These are phyloP conservation scores for Fragum sueziense DNA, from an alignment of 2,888 invertebrate genomes.

Conservation along the genomic window DNA sequence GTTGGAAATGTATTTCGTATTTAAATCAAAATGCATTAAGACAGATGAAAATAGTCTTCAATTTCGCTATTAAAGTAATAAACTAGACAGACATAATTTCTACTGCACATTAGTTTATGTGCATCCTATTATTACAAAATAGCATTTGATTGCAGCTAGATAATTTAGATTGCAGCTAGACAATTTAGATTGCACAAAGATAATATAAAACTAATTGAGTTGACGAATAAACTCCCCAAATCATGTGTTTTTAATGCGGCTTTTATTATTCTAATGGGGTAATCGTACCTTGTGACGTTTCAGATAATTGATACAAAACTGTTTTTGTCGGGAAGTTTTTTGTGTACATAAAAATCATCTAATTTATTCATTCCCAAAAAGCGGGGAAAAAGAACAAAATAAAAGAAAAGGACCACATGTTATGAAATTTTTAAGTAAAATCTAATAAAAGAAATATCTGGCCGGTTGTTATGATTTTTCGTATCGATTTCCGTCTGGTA, in stretches of 20 bases:
- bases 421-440: too few relatives aligned
- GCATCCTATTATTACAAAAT: neutral
- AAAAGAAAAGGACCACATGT: too few relatives aligned
- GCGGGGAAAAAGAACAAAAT: too few relatives aligned
- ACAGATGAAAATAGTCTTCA: too few relatives aligned
- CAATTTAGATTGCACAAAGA: neutral
- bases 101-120: neutral
- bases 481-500: too few relatives aligned
- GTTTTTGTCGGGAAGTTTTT: neutral
- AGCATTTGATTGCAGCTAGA: too few relatives aligned
- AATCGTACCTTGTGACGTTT: neutral
- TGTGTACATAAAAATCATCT: too few relatives aligned
- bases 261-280: neutral
- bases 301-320: neutral
- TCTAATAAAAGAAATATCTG: too few relatives aligned
- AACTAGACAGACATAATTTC: neutral
- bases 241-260: neutral
- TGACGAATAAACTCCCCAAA: neutral
- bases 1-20: too few relatives aligned
- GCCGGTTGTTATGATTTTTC: too few relatives aligned
- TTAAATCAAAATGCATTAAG: too few relatives aligned
- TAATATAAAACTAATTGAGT: neutral
- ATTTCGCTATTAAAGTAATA: neutral
- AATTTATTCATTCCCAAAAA: too few relatives aligned
- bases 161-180: neutral